A percentile compares a stretch with the other conserved stretches of the same genome.
phyloP scores from a whole-genome alignment of 1,140 invertebrate genomes.

The Drosophila jambulina region DNA sequence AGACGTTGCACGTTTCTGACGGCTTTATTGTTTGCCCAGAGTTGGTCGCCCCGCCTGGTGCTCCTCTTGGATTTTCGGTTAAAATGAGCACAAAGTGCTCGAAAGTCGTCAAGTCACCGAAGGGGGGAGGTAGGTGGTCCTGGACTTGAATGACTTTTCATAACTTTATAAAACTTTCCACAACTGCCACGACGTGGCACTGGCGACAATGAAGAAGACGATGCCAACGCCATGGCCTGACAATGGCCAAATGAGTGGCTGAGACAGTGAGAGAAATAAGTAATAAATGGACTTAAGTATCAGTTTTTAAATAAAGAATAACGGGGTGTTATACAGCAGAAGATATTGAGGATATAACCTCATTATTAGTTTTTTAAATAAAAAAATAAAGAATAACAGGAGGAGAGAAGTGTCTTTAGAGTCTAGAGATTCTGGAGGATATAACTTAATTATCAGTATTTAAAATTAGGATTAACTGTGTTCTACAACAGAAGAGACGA shows the following conservation, averaged over 20 bases:
- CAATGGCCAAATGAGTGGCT: slow-evolving; percentile 72
- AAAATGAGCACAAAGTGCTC: slow-evolving; percentile 79
- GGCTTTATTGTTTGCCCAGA: slow-evolving; percentile 70
- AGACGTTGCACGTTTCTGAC: slow-evolving; percentile 71
- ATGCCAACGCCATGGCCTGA: slow-evolving; percentile 32
- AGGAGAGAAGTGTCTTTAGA: no score
- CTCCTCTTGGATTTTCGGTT: slow-evolving; percentile 21
- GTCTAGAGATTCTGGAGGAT: no score
- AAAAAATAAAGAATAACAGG: no score
- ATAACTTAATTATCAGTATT: no score
- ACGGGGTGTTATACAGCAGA: no score
- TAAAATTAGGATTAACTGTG: no score
- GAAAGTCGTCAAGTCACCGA: slow-evolving; percentile 67
- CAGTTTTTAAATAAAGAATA: no score
- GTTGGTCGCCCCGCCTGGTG: slow-evolving; percentile 3
- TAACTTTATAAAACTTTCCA: slow-evolving; percentile 77
- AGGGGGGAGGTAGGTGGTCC: background rate
- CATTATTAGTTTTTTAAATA: no score
- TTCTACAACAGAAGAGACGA: no score
- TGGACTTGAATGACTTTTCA: slow-evolving; percentile 81
- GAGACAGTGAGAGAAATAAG: background rate
- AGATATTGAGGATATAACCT: no score
- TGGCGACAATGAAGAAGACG: slow-evolving; percentile 63
- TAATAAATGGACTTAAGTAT: background rate
- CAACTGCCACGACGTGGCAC: slow-evolving; percentile 43